phyloP scores from a whole-genome alignment of 2,888 invertebrate species.

The Troglohyphantes excavatus region DNA sequence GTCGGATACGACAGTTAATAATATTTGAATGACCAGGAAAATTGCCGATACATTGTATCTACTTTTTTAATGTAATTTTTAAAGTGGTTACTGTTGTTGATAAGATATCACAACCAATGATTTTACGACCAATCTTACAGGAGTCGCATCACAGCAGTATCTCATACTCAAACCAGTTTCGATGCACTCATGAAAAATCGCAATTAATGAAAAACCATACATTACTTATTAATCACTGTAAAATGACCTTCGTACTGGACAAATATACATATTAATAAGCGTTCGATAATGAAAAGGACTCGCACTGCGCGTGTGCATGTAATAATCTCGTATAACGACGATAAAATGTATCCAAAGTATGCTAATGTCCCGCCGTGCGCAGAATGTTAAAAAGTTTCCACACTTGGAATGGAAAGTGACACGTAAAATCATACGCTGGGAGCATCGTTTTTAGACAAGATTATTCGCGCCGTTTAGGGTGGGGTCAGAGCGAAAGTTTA shows the following conservation, averaged over 20 bases:
- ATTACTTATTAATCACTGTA: slow-evolving; percentile 48
- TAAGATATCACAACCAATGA: neutral
- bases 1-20: too few species aligned
- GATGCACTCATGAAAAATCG: neutral
- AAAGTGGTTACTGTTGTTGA: neutral
- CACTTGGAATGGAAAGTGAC: slow-evolving; percentile 40
- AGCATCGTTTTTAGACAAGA: slow-evolving; percentile 23
- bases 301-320: slow-evolving; percentile 31
- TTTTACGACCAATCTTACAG: neutral
- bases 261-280: slow-evolving; percentile 22
- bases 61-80: neutral
- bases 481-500: slow-evolving; percentile 19
- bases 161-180: neutral
- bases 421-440: slow-evolving; percentile 36
- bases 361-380: slow-evolving; percentile 29
- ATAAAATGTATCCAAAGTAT: slow-evolving; percentile 68
- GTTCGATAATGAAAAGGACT: slow-evolving; percentile 2
- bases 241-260: slow-evolving; percentile 34
- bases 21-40: too few species aligned
- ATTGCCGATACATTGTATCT: too few species aligned
- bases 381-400: slow-evolving; percentile 46
- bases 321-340: slow-evolving; percentile 27
- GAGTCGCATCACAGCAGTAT: neutral
- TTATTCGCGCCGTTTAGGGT: slow-evolving; percentile 1
- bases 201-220: neutral